Evolutionary conservation across 2,888 invertebrate species (phyloP).

Genomic region (Gari tellinella): DNA sequence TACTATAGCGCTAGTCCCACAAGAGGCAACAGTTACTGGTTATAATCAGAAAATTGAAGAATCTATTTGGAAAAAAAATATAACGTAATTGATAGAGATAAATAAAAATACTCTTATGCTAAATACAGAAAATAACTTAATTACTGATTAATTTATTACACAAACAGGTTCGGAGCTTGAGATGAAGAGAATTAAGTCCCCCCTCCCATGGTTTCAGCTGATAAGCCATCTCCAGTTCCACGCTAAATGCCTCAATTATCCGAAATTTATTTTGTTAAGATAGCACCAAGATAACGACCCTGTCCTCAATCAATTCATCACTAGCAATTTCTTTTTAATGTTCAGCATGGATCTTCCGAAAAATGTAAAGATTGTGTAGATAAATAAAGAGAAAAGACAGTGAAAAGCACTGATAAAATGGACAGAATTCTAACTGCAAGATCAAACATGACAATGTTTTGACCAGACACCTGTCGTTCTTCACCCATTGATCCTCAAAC

Average conservation of each 20-base stretch:
- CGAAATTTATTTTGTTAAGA: constrained; percentile 58
- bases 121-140: constrained; percentile 49
- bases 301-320: constrained; percentile 14
- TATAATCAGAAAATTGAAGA: no score
- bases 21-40: no score
- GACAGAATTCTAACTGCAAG: no score
- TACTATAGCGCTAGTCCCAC: no score
- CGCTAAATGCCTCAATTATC: constrained; percentile 58
- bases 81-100: no score
- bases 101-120: no score
- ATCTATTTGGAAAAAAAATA: no score
- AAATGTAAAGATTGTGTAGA: not conserved
- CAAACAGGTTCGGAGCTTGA: constrained; percentile 46
- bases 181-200: constrained; percentile 46
- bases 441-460: no score
- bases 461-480: no score
- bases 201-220: constrained; percentile 35
- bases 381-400: no score
- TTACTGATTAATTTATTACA: constrained; percentile 57
- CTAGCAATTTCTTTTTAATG: constrained; percentile 36
- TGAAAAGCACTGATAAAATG: no score
- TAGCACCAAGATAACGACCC: constrained; percentile 11
- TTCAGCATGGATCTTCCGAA: constrained; percentile 3
- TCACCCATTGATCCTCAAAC: no score
- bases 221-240: constrained; percentile 38